Conservation (phyloP, 1,140 invertebrate genomes). For the Sesamia nonagrioides region DNA sequence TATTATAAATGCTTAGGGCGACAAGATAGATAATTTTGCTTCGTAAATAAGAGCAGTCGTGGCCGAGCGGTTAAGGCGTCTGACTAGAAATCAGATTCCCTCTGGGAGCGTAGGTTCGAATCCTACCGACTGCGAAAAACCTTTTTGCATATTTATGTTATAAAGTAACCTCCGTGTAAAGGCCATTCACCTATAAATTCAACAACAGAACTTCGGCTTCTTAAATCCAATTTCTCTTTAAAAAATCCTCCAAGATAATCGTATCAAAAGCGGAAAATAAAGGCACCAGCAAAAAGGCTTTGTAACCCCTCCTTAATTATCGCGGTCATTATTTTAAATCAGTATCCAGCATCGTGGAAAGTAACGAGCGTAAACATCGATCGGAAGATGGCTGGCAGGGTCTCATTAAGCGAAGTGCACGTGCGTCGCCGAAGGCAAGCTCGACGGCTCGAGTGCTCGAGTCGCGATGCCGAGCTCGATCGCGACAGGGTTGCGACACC, state of each 20-base stretch:
- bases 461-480: constrained; percentile 28
- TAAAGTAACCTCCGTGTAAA: too few relatives aligned
- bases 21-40: constrained; percentile 91
- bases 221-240: background rate
- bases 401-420: constrained; percentile 78
- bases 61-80: constrained; percentile 81
- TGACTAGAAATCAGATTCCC: constrained; percentile 91
- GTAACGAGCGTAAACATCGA: constrained; percentile 59
- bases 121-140: constrained; percentile 92
- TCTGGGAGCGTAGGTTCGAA: constrained; percentile 95
- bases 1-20: constrained; percentile 90
- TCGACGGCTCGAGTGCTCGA: constrained; percentile 22
- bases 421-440: constrained; percentile 77
- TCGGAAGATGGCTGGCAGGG: constrained; percentile 70
- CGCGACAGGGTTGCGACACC: constrained; percentile 54
- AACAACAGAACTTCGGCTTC: background rate
- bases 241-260: background rate
- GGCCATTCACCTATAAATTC: background rate
- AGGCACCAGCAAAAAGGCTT: constrained; percentile 2
- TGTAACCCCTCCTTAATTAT: constrained; percentile 28
- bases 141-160: constrained; percentile 54
- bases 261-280: constrained; percentile 10
- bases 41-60: constrained; percentile 90
- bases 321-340: constrained; percentile 46
- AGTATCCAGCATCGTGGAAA: constrained; percentile 43